Evolutionary conservation across 2,797 vertebrate species (phyloP).

Genomic region (Sandelia bainsii): DNA sequence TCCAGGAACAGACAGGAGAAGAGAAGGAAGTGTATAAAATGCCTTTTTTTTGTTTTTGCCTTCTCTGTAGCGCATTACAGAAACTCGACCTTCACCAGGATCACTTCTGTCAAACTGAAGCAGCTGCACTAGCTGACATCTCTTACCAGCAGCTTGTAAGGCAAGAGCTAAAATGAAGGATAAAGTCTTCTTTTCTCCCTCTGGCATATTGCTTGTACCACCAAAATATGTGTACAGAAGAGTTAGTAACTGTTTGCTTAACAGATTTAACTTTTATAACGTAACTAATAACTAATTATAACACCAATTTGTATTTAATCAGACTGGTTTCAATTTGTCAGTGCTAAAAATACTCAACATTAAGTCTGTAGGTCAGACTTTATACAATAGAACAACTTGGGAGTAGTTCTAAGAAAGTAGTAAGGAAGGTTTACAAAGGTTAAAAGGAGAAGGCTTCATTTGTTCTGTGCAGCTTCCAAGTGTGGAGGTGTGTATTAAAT

Average conservation of each 20-base stretch:
- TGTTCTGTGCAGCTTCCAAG: background rate
- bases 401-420: background rate
- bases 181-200: background rate
- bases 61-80: background rate
- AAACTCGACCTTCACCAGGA: conserved; percentile 5
- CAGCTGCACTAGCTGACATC: no score
- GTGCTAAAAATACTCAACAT: background rate
- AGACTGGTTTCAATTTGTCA: background rate
- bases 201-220: background rate
- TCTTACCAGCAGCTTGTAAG: background rate
- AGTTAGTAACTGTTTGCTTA: background rate
- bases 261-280: background rate
- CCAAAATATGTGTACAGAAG: background rate
- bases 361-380: background rate
- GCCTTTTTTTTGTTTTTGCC: background rate
- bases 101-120: background rate
- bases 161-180: background rate
- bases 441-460: background rate
- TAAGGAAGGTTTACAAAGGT: background rate
- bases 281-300: no score
- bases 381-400: background rate
- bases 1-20: conserved; percentile 55
- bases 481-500: background rate
- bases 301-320: no score
- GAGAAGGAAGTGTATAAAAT: background rate